Conservation (phyloP, 2,113 vertebrate genomes). For the Gnathonemus longibarbis region DNA sequence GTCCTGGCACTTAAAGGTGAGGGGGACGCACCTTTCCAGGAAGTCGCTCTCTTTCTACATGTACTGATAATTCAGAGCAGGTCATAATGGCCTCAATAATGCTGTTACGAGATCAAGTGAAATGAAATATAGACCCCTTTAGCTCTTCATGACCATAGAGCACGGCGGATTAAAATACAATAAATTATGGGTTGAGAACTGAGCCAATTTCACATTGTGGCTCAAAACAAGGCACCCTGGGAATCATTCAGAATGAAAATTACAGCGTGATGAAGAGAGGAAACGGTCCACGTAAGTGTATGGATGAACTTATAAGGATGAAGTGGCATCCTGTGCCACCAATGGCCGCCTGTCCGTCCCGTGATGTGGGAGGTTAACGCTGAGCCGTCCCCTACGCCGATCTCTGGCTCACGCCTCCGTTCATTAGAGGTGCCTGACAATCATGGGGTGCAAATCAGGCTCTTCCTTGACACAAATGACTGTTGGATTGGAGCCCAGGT, state of each 20-base stretch:
- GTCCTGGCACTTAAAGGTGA: background rate
- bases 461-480: conserved; percentile 48
- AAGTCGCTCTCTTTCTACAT: conserved; percentile 1
- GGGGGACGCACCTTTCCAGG: background rate
- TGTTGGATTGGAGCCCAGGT: conserved; percentile 44
- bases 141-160: background rate
- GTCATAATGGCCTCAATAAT: conserved; percentile 14
- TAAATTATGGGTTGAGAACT: conserved; percentile 2
- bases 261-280: conserved; percentile 54
- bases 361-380: conserved; percentile 32
- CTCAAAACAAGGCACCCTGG: background rate
- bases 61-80: conserved; percentile 13
- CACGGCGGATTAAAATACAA: background rate
- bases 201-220: background rate
- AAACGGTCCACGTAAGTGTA: conserved; percentile 44
- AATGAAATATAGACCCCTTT: background rate
- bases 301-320: conserved; percentile 33
- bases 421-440: conserved; percentile 3
- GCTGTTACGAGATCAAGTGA: conserved; percentile 10
- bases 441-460: conserved; percentile 45
- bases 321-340: conserved; percentile 23
- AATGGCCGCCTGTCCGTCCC: conserved; percentile 11
- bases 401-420: conserved; percentile 38
- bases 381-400: conserved; percentile 35
- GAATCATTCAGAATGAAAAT: conserved; percentile 41